These are phyloP conservation scores for Druceiella hillmani DNA, from an alignment of 2,888 invertebrate species.

Conservation along the genomic window DNA sequence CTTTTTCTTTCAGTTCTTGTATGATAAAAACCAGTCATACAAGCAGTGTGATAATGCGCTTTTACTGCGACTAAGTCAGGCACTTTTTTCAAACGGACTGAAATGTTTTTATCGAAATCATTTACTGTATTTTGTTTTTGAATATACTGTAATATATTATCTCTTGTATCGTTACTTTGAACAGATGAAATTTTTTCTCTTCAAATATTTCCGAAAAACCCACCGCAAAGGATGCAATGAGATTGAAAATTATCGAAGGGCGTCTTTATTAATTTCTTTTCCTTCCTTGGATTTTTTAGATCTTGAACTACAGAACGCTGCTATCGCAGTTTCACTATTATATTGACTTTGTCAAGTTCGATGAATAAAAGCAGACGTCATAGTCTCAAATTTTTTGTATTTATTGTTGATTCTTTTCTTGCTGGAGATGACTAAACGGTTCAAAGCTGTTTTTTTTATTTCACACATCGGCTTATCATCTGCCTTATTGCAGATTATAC, in stretches of 20 bases:
- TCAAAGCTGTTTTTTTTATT: too few relatives aligned
- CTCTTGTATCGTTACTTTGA: slow-evolving; percentile 19
- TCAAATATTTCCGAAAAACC: slow-evolving; percentile 14
- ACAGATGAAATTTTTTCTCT: slow-evolving; percentile 17
- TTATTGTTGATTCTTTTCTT: slow-evolving; percentile 21
- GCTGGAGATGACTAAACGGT: too few relatives aligned
- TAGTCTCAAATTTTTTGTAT: slow-evolving; percentile 21
- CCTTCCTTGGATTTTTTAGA: slow-evolving; percentile 13
- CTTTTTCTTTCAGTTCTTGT: slow-evolving; percentile 16
- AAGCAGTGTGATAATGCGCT: slow-evolving; percentile 21
- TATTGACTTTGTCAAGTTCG: slow-evolving; percentile 20
- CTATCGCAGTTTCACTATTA: slow-evolving; percentile 21
- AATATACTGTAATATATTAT: slow-evolving; percentile 18
- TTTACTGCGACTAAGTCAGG: slow-evolving; percentile 18
- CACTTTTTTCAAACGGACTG: slow-evolving; percentile 18
- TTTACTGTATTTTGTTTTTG: slow-evolving; percentile 17
- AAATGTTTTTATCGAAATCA: slow-evolving; percentile 20
- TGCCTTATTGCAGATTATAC: slow-evolving; percentile 19
- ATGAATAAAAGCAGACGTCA: slow-evolving; percentile 21
- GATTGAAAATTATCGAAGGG: slow-evolving; percentile 20
- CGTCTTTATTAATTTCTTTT: slow-evolving; percentile 19
- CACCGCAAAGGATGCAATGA: slow-evolving; percentile 19
- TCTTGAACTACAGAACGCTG: slow-evolving; percentile 17
- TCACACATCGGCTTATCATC: slow-evolving; percentile 15
- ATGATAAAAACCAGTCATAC: slow-evolving; percentile 19